A percentile compares a stretch with the other conserved stretches of the same genome.
Conservation (phyloP, 2,888 invertebrate genomes). For the Folsomia manolachei region DNA sequence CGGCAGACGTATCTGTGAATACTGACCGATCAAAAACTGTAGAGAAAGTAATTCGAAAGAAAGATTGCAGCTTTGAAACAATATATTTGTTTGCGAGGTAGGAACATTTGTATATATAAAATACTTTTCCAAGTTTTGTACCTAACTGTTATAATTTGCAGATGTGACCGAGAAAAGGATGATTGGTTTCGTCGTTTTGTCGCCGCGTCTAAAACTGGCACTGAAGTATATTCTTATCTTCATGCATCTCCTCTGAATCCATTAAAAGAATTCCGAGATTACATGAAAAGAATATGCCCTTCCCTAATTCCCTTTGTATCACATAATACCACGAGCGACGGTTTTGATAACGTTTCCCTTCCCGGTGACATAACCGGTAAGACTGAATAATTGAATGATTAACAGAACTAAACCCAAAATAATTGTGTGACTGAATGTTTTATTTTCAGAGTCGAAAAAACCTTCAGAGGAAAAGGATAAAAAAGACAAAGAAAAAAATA, state of each 20-base stretch:
- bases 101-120: background rate
- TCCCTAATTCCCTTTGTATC: background rate
- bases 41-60: conserved; percentile 18
- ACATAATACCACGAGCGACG: background rate
- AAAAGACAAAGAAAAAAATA: conserved; percentile 14
- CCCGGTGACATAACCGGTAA: background rate
- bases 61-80: conserved; percentile 31
- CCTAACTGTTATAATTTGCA: background rate
- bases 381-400: too few species aligned
- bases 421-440: background rate
- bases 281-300: conserved; percentile 35
- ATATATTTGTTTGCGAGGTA: conserved; percentile 43
- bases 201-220: background rate
- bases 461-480: background rate
- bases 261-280: conserved; percentile 14
- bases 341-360: conserved; percentile 16
- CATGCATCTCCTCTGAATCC: background rate
- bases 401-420: too few species aligned
- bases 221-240: background rate
- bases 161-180: conserved; percentile 82
- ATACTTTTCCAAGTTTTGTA: background rate
- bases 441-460: conserved; percentile 10
- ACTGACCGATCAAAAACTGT: background rate
- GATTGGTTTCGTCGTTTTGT: conserved; percentile 63
- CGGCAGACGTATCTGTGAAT: conserved; percentile 3